phyloP scores from a whole-genome alignment of 2,113 vertebrate genomes.

The Aleadryas rufinucha region DNA sequence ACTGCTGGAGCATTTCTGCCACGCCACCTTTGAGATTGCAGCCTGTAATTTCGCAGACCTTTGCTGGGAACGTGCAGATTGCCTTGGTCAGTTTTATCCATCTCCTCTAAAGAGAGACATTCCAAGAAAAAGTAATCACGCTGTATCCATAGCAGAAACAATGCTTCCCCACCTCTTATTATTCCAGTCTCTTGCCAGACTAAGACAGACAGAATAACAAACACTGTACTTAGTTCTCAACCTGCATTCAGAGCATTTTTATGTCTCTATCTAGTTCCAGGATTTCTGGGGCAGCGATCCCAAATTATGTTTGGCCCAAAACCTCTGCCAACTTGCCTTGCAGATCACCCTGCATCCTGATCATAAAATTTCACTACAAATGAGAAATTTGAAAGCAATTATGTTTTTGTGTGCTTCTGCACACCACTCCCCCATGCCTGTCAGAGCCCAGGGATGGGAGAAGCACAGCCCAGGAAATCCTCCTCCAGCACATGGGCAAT shows the following conservation, averaged over 20 bases:
- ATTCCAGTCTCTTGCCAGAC: slow-evolving; percentile 41
- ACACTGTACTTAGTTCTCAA: slow-evolving; percentile 32
- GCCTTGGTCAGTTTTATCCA: background rate
- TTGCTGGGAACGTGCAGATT: slow-evolving; percentile 7
- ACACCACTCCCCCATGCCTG: background rate
- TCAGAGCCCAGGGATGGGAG: background rate
- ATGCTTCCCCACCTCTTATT: slow-evolving; percentile 17
- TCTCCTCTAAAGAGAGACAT: background rate
- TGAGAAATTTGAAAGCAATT: slow-evolving; percentile 1
- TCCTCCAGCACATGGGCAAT: background rate
- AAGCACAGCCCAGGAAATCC: background rate
- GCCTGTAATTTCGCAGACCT: slow-evolving; percentile 7
- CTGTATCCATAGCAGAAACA: slow-evolving; percentile 29
- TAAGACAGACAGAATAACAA: slow-evolving; percentile 43
- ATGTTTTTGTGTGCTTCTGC: background rate
- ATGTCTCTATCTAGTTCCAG: background rate
- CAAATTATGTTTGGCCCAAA: slow-evolving; percentile 22
- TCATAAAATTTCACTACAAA: background rate
- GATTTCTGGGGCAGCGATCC: background rate
- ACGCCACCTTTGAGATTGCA: background rate
- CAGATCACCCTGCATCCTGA: background rate
- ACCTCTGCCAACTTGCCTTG: slow-evolving; percentile 14
- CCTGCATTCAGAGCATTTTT: slow-evolving; percentile 1
- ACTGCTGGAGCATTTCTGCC: background rate
- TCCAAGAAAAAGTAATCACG: background rate